Conservation (phyloP, 2,888 invertebrate species). For the Rambutsinella grinnellia region DNA sequence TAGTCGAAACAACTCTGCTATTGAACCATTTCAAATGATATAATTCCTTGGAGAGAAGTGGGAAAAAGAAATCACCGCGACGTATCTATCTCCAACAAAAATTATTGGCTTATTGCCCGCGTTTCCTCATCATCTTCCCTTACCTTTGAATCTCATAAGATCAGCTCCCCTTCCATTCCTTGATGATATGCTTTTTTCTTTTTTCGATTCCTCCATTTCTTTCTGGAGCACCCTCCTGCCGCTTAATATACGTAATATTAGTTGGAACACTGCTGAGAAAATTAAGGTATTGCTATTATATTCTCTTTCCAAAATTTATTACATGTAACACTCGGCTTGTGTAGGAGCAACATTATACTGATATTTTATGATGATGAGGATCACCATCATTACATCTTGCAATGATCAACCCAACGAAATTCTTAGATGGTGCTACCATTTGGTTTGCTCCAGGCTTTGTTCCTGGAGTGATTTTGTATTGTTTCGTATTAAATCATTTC, state of each 20-base stretch:
- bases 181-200: slow-evolving; percentile 20
- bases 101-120: slow-evolving; percentile 54
- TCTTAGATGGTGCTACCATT: no score
- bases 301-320: background rate
- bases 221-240: slow-evolving; percentile 47
- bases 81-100: slow-evolving; percentile 50
- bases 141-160: background rate
- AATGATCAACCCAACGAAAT: no score
- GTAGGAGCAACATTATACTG: no score
- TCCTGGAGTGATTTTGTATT: no score
- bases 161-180: slow-evolving; percentile 23
- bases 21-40: slow-evolving; percentile 16
- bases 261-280: slow-evolving; percentile 49
- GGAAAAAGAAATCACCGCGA: slow-evolving; percentile 43
- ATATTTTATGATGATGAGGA: background rate
- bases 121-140: slow-evolving; percentile 25
- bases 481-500: background rate
- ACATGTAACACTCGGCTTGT: no score
- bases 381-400: slow-evolving; percentile 9
- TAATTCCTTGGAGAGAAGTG: slow-evolving; percentile 52
- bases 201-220: background rate
- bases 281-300: slow-evolving; percentile 43
- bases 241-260: slow-evolving; percentile 49
- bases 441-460: background rate
- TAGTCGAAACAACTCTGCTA: background rate